Base-by-base conservation (phyloP, 2,113 vertebrate genomes). In the Vulpes vulpes region DNA sequence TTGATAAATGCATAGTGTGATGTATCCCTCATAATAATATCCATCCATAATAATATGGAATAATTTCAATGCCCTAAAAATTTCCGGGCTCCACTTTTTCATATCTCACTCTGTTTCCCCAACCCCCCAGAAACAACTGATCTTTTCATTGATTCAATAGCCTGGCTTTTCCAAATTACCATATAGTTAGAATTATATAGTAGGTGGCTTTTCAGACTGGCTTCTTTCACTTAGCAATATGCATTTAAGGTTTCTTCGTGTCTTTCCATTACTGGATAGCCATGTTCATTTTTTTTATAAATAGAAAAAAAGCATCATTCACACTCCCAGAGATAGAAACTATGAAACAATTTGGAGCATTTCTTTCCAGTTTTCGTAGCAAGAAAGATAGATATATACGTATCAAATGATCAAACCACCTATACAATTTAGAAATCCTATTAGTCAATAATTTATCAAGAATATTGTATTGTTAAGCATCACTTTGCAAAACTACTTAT, bases 81-180 rank as follows among this genome's bases (percentile, higher is more conserved):
- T 25, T 11, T 57, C 30, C 95, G 38, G 14, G 59, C 8, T 65
- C 60, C 1, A 11, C 49, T 60, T 64, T 4, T 35, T 51, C 51
- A 55, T 32, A 64, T 30, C 10, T 71, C 22, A 35, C 16, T 79
- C 10, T 30, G 4, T 71, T 53, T 89, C 71, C 55, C 43, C 43
- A 65, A 69, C 57, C 15, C 71, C 59, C 85, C 71, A n/a, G 49
- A 19, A 80, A 94, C 57, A 12, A 76, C 60, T 69, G 30, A 84
- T 83, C 69, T 84, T 86, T 81, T 74, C 67, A 32, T 30, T 73
- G 17, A 49, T 80, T 83, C 65, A 78, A 43, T 38, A 57, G 0
- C 71, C 74, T 80, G 57, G 17, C 53, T 91, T 93, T 87, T n/a
- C 85, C 25, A 96, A 35, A 82, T 73, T 73, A 62, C 89, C 11